Evolutionary conservation across 2,113 vertebrate genomes (phyloP).

Genomic region (Solenodon paradoxus): DNA sequence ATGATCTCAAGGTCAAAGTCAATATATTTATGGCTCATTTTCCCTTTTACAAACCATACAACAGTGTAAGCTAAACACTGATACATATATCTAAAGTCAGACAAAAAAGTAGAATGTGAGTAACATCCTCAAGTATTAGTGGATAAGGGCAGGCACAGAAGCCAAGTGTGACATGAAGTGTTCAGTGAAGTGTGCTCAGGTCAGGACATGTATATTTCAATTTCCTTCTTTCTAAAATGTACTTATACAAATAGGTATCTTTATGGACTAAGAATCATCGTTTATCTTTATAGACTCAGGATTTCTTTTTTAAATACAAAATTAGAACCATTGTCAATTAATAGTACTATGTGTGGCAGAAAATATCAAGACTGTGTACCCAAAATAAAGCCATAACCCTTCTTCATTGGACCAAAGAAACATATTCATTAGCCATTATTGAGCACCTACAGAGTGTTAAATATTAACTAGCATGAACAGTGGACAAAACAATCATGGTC

Average conservation of each 20-base stretch:
- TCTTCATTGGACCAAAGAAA: not conserved
- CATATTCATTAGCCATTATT: not conserved
- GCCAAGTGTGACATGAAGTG: not conserved
- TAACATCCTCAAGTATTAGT: not conserved
- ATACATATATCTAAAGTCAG: constrained; percentile 37
- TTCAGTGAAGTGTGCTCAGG: not conserved
- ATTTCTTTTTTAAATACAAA: not conserved
- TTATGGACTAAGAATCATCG: not conserved
- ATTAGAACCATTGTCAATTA: not conserved
- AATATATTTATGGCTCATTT: constrained; percentile 70
- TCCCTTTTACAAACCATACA: constrained; percentile 48
- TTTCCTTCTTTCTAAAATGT: not conserved
- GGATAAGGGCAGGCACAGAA: not conserved
- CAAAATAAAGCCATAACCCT: not conserved
- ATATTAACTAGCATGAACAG: not conserved
- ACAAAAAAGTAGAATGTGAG: not conserved
- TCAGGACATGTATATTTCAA: not conserved
- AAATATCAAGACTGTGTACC: not conserved
- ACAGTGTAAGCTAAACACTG: constrained; percentile 25
- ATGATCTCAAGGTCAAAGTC: constrained; percentile 72
- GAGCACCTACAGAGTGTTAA: not conserved
- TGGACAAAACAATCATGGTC: not conserved
- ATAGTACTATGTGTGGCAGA: not conserved
- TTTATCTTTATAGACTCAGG: not conserved
- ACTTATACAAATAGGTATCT: not conserved